Evolutionary conservation across 2,888 invertebrate species (phyloP), one percentile per base, ranked within the genome.

Genomic region (Furcula furcula): DNA sequence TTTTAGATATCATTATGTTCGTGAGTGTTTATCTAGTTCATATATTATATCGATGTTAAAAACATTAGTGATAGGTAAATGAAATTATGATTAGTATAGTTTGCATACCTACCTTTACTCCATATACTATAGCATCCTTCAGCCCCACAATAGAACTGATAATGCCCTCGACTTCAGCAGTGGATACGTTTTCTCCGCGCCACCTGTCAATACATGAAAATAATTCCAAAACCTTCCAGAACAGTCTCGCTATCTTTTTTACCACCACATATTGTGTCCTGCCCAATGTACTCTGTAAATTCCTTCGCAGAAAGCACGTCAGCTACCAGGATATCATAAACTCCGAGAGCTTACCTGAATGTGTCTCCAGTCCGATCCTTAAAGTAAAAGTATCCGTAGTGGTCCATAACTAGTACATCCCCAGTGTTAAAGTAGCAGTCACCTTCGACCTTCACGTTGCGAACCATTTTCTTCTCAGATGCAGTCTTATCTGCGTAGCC

Each of bases 121-220:
- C 98, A 72, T 96, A 98, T 0, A 97, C 98, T 0, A 94, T 94
- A 26, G 94, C 93, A 66, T 97, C 96, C 46, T 93, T 93, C 12
- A 97, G 83, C 5, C 93, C 93, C 12, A 95, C 85, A 15, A 95
- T 88, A 40, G 94, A 94, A 57, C 95, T 96, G 34, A 98, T 92
- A 0, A 97, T 93, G 1, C 94, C 95, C 80, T 99, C 98, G 2
- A 99, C 96, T 89, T 99, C 99, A 2, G 95, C 93, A 0, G 99
- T 98, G 0, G 98, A 95, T 0, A 99, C 98, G 69, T 99, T 99
- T 80, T 99, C 99, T 22, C 99, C 98, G 42, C 96, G 93, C 97
- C 97, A 98, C 46, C 94, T 91, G 51, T 1, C 3, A 16, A 9
- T n/a, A n/a, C n/a, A n/a, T n/a, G n/a, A n/a, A n/a, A n/a, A n/a